Evolutionary conservation across 2,888 invertebrate genomes (phyloP).

Genomic region (Campopleginae sp.): DNA sequence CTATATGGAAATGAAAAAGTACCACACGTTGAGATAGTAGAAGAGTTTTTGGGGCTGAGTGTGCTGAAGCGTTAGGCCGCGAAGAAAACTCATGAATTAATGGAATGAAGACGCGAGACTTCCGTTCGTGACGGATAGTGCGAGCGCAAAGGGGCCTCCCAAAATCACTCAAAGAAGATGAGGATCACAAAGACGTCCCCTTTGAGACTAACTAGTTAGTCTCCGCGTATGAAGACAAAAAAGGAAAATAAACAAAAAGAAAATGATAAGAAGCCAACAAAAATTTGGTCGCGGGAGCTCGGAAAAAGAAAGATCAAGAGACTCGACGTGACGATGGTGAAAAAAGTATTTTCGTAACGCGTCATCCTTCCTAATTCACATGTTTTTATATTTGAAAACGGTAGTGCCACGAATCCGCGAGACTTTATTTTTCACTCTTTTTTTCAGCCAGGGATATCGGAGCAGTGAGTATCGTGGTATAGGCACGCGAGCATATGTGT

Average conservation of each 20-base stretch:
- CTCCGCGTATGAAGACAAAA: not conserved
- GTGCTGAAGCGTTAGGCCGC: constrained; percentile 36
- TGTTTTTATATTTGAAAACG: not conserved
- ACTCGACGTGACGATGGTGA: constrained; percentile 22
- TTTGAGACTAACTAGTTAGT: constrained; percentile 27
- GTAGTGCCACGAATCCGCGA: not conserved
- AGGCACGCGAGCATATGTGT: constrained; percentile 39
- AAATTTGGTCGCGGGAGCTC: not conserved
- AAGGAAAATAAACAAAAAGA: not conserved
- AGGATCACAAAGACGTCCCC: constrained; percentile 10
- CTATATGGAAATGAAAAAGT: not conserved
- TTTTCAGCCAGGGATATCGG: not conserved
- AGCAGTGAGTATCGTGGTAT: not conserved
- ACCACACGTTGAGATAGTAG: not conserved
- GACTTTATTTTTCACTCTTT: not conserved
- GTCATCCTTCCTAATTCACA: constrained; percentile 6
- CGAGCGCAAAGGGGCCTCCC: constrained; percentile 55
- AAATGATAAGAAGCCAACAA: not conserved
- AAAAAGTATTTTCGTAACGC: constrained; percentile 56
- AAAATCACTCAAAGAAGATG: constrained; percentile 51
- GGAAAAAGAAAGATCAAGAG: constrained; percentile 12
- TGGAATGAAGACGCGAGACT: constrained; percentile 56
- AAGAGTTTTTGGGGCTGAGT: constrained; percentile 8
- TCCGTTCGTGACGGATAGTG: constrained; percentile 51
- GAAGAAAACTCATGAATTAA: constrained; percentile 61